Conservation (phyloP, 2,888 invertebrate genomes). For the Norana najaformis region DNA sequence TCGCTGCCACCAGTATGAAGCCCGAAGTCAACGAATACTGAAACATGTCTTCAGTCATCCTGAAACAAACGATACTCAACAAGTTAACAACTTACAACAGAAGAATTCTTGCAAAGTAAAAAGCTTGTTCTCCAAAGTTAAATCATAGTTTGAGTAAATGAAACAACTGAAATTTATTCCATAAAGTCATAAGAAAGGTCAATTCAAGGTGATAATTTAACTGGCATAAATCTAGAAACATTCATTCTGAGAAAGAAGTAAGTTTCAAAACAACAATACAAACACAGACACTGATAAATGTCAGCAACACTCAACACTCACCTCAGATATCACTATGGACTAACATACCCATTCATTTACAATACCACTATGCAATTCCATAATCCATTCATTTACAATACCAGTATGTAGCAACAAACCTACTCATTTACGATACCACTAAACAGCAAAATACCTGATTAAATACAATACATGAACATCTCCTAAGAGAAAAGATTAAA, state of each 20-base stretch:
- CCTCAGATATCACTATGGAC: background rate
- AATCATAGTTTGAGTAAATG: background rate
- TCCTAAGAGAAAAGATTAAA: too few relatives aligned
- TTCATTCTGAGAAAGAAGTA: background rate
- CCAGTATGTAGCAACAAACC: background rate
- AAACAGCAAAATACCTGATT: too few relatives aligned
- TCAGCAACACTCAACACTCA: background rate
- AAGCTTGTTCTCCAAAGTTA: background rate
- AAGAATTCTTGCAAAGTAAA: too few relatives aligned
- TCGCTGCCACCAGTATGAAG: background rate
- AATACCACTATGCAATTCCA: background rate
- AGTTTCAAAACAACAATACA: background rate
- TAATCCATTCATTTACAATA: background rate
- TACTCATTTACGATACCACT: too few relatives aligned
- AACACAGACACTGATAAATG: background rate
- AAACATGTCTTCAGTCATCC: background rate
- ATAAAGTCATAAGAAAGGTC: background rate
- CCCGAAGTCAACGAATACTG: background rate
- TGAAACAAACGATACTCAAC: background rate
- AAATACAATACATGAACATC: too few relatives aligned
- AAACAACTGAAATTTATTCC: too few relatives aligned
- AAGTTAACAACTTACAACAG: background rate
- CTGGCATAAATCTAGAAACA: background rate
- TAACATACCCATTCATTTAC: background rate
- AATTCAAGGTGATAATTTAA: background rate